Evolutionary conservation across 2,888 invertebrate genomes (phyloP).

Genomic region (Cosmopolites sordidus): DNA sequence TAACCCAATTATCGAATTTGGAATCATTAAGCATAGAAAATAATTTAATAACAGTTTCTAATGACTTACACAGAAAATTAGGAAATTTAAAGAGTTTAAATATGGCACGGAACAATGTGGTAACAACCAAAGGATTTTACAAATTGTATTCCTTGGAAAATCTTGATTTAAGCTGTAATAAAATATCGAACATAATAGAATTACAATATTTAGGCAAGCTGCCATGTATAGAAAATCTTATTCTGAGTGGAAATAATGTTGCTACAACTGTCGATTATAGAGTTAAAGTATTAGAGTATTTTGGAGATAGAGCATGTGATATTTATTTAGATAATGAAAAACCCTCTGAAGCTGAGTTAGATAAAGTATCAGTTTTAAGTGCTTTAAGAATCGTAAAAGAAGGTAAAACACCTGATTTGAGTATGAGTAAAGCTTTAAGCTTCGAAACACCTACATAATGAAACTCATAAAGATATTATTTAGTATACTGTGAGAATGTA

Average conservation of each 20-base stretch:
- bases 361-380: constrained; percentile 85
- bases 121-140: constrained; percentile 65
- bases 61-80: constrained; percentile 77
- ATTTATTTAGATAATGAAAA: constrained; percentile 84
- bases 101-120: constrained; percentile 79
- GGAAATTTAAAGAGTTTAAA: constrained; percentile 85
- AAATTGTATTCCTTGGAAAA: constrained; percentile 82
- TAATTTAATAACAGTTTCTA: constrained; percentile 69
- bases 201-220: constrained; percentile 74
- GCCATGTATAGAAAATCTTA: constrained; percentile 83
- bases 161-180: constrained; percentile 83
- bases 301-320: constrained; percentile 77
- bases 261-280: constrained; percentile 85
- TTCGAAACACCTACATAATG: no score
- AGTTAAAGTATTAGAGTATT: constrained; percentile 82
- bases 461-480: no score
- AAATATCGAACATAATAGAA: constrained; percentile 74
- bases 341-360: constrained; percentile 82
- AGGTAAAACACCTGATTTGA: constrained; percentile 34
- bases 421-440: background rate
- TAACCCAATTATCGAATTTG: constrained; percentile 74
- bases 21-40: constrained; percentile 73
- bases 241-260: constrained; percentile 85
- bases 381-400: constrained; percentile 74
- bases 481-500: no score